Evolutionary conservation across 64 coral and sea anemone genomes (phyloP).

Genomic region (Hydrozoanthus tunicans): DNA sequence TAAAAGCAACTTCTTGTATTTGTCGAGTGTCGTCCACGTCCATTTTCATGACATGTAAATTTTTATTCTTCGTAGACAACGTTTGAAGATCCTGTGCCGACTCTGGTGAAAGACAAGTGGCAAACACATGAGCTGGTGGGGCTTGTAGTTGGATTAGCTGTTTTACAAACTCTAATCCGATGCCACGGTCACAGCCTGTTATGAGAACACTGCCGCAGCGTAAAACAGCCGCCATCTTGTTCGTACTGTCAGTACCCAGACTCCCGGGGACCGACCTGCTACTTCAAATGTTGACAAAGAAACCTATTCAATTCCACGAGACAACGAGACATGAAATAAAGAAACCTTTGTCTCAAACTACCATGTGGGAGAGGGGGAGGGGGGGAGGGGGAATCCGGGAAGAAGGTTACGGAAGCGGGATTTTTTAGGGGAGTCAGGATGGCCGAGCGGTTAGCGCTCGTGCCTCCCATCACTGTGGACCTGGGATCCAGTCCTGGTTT

Average conservation of each 20-base stretch:
- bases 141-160: constrained; percentile 39
- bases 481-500: too few species aligned
- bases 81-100: constrained; percentile 57
- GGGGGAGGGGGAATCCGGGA: too few species aligned
- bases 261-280: too few species aligned
- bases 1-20: constrained; percentile 23
- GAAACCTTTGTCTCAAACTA: too few species aligned
- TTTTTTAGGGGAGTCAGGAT: too few species aligned
- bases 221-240: constrained; percentile 36
- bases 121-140: constrained; percentile 63
- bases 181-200: constrained; percentile 69
- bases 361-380: too few species aligned
- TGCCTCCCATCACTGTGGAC: too few species aligned
- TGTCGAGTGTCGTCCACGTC: constrained; percentile 45
- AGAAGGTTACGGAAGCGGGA: too few species aligned
- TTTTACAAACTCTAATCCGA: constrained; percentile 73
- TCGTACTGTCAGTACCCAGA: background rate
- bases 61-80: constrained; percentile 24
- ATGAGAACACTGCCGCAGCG: constrained; percentile 48
- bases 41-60: constrained; percentile 57
- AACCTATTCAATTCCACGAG: too few species aligned
- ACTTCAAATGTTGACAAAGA: too few species aligned
- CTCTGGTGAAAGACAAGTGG: constrained; percentile 58
- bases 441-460: too few species aligned
- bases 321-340: too few species aligned